phyloP scores from a whole-genome alignment of 2,113 vertebrate species.

The Oncorhynchus clarkii region DNA sequence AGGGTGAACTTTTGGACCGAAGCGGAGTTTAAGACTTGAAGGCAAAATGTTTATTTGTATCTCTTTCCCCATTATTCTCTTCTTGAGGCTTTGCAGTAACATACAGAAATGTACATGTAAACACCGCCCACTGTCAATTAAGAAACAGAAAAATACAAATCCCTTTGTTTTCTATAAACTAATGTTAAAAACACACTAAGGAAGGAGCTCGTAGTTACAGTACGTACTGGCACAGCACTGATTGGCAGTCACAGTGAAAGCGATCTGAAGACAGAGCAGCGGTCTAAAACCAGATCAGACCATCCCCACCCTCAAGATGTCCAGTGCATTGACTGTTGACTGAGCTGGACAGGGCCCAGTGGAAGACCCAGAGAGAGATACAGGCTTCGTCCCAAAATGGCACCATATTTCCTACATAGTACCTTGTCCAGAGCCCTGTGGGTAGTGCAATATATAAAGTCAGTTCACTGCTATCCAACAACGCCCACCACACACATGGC shows the following conservation, averaged over 20 bases:
- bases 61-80: background rate
- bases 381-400: no score
- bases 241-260: conserved; percentile 25
- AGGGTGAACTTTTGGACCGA: no score
- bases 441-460: no score
- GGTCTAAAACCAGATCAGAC: background rate
- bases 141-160: conserved; percentile 33
- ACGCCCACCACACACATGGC: no score
- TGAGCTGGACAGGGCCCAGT: conserved; percentile 25
- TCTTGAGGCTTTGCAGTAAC: conserved; percentile 8
- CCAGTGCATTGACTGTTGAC: background rate
- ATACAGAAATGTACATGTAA: background rate
- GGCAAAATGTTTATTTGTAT: conserved; percentile 18
- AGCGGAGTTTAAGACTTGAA: conserved; percentile 21
- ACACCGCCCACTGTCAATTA: conserved; percentile 12
- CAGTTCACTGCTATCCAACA: background rate
- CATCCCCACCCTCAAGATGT: conserved; percentile 27
- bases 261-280: background rate
- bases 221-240: conserved; percentile 21
- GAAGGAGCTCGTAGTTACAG: conserved; percentile 14
- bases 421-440: no score
- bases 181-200: conserved; percentile 47
- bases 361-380: conserved; percentile 13
- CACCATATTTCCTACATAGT: no score
- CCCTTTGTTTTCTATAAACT: conserved; percentile 70